Evolutionary conservation across 2,888 invertebrate species (phyloP), one percentile per base, ranked within the genome.

Genomic region (Ditula angustiorana): DNA sequence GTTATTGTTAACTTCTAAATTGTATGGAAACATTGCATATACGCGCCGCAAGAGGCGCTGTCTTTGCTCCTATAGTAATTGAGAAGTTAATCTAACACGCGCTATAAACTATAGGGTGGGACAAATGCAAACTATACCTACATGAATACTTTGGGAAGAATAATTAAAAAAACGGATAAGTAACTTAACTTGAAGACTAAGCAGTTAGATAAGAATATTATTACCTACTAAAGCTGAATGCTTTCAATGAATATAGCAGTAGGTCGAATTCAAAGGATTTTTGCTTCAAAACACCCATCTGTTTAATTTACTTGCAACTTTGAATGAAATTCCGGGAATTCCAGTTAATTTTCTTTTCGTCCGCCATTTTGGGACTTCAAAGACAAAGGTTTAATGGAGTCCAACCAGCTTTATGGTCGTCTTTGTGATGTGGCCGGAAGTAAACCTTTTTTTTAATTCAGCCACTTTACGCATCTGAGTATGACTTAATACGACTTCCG

Each of bases 311-410:
- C 26, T 16, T 8, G 10, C 13, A 26, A 16, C 16, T 24, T 11
- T 19, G 41, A 41, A 41, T 28, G 11, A 19, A 30, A 41, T 24
- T 16, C 11, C 11, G 10, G 7, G 41, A 26, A n/a, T 2, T 16
- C 26, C 24, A 8, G 16, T 37, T 10, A 26, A 28, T 19, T 28
- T 44, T n/a, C n/a, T 56, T n/a, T 7, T 2, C 16, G 19, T 16
- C 53, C 16, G 8, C 56, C 26, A 44, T 56, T 56, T 41, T 44
- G 26, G n/a, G 13, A 24, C 19, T 28, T 44, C 55, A 56, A 56
- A 56, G 55, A 11, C 19, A 11, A 55, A 56, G 55, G 41, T 56
- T 56, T 41, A 44, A 28, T 16, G 28, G 26, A 26, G 16, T 16
- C 23, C 24, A 16, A 16, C 5, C 11, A 21, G 53, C 24, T 56